Evolutionary conservation across 1,140 invertebrate species (phyloP).

Genomic region (Paramacrobiotus metropolitanus): DNA sequence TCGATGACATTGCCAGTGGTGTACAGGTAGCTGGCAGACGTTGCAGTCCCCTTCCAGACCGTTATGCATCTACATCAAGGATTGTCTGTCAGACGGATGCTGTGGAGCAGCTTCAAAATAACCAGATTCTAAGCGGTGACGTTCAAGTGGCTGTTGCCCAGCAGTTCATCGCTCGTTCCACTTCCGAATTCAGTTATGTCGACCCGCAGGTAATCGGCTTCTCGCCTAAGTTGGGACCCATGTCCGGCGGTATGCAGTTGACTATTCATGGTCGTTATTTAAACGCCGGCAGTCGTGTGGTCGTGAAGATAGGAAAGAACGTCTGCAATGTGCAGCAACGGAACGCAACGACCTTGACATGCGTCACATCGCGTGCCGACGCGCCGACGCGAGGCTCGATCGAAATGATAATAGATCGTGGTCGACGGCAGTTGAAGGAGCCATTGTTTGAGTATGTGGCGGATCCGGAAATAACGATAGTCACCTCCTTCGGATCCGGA

Average conservation of each 20-base stretch:
- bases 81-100: not conserved
- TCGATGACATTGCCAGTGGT: conserved; percentile 69
- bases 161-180: not conserved
- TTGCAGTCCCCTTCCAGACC: conserved; percentile 39
- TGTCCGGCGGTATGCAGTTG: conserved; percentile 69
- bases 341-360: conserved; percentile 49
- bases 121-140: not conserved
- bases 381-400: conserved; percentile 37
- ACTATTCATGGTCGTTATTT: conserved; percentile 70
- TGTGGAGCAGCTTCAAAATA: not conserved
- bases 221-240: conserved; percentile 61
- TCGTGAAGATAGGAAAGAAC: conserved; percentile 62
- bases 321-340: conserved; percentile 52
- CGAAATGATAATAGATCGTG: conserved; percentile 67
- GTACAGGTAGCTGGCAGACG: conserved; percentile 57
- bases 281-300: conserved; percentile 75
- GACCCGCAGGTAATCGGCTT: conserved; percentile 52
- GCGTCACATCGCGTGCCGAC: conserved; percentile 51
- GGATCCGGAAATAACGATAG: conserved; percentile 47
- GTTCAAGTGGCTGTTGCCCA: not conserved
- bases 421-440: conserved; percentile 40
- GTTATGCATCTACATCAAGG: conserved; percentile 7
- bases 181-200: conserved; percentile 3
- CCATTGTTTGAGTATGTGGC: conserved; percentile 66
- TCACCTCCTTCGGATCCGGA: conserved; percentile 17